These are phyloP conservation scores for Microctonus brassicae DNA, from an alignment of 2,888 invertebrate species.

Conservation along the genomic window DNA sequence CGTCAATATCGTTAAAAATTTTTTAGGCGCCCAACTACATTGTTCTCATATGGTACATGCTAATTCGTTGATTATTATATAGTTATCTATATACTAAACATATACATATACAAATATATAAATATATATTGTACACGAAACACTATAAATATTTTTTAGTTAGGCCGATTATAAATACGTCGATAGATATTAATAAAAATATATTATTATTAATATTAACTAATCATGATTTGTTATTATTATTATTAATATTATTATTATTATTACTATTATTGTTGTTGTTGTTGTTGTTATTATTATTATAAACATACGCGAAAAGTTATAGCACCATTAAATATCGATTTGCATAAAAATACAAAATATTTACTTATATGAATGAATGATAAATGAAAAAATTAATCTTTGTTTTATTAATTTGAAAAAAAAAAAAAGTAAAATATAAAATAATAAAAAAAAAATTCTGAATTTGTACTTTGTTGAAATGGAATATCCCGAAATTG, in stretches of 20 bases:
- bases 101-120: conserved; percentile 36
- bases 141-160: conserved; percentile 41
- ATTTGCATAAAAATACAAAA: background rate
- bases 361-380: background rate
- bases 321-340: background rate
- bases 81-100: too few relatives aligned
- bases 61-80: conserved; percentile 57
- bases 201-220: background rate
- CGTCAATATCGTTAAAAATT: conserved; percentile 6
- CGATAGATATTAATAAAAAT: conserved; percentile 2
- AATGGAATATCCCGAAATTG: conserved; percentile 43
- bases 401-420: background rate
- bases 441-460: background rate
- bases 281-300: background rate
- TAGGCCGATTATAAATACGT: conserved; percentile 10
- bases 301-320: background rate
- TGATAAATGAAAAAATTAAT: background rate
- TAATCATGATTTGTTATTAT: background rate
- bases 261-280: too few relatives aligned
- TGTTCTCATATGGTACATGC: conserved; percentile 45
- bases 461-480: background rate
- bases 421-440: too few relatives aligned
- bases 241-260: too few relatives aligned
- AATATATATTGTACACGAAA: conserved; percentile 21
- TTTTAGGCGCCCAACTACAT: conserved; percentile 46